Evolutionary conservation across 1,140 invertebrate genomes (phyloP), one percentile per base, ranked within the genome.

Genomic region (Uloborus diversus): DNA sequence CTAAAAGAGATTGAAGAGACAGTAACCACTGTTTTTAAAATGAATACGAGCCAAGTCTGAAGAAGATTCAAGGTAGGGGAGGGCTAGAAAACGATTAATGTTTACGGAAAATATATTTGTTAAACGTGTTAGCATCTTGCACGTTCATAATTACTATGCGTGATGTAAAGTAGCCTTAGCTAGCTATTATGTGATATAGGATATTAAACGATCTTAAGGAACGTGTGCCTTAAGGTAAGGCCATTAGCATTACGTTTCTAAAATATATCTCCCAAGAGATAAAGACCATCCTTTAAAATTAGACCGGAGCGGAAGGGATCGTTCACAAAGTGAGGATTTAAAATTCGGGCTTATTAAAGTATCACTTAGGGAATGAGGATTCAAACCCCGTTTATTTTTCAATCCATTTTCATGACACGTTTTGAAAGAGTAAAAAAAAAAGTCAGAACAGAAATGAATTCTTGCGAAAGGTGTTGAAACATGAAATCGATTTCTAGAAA

Each of bases 211-310:
- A 65, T 57, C 61, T 66, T 56, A 65, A 53, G 61, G 51, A 66
- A 78, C 73, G 73, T 78, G 73, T 64, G 73, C 35, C 59, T 23
- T 73, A 59, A 73, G 69, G 69, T 75, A 65, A 20, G 27, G 35
- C 47, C 61, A 78, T 78, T 78, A 78, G 59, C 73, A 78, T 78
- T 65, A 78, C 73, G 49, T 78, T 78, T 78, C 62, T 65, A 37
- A 78, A 78, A 57, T 28, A 78, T 66, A 78, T 65, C 61, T 42
- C 73, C 73, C 73, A 11, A 11, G 73, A 78, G 73, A 78, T 75
- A 75, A 75, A 75, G 71, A 64, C 37, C 27, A 66, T 76, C 73
- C 42, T 37, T 76, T 65, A 65, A 76, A 76, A 76, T 76, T 78
- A 78, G 37, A 42, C 61, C 53, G 53, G 28, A 53, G 37, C 66